A percentile compares a stretch with the other conserved stretches of the same genome.
Conservation (phyloP, 2,888 invertebrate genomes). For the Drosophila borealis region DNA sequence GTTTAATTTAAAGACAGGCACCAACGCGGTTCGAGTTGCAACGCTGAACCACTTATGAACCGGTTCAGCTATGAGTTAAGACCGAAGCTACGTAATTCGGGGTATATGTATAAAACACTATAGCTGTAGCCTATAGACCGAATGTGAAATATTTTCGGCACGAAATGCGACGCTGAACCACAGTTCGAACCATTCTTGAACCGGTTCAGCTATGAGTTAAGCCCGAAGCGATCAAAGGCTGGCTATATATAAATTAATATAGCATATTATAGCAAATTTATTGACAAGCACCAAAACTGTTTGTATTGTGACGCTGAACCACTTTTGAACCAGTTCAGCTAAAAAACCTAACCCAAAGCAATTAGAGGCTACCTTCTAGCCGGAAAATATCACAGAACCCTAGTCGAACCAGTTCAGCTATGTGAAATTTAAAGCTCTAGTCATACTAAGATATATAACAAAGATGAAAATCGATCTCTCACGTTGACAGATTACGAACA, state of each 20-base stretch:
- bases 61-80: neutral
- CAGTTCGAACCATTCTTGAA: neutral
- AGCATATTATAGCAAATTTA: too few relatives aligned
- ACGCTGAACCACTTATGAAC: neutral
- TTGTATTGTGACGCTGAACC: neutral
- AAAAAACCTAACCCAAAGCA: neutral
- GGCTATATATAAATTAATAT: too few relatives aligned
- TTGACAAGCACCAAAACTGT: too few relatives aligned
- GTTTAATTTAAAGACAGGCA: too few relatives aligned
- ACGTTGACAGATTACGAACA: slow-evolving; percentile 9
- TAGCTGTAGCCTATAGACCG: too few relatives aligned
- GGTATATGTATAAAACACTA: too few relatives aligned
- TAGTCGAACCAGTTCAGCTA: neutral
- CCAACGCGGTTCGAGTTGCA: neutral
- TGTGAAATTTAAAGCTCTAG: too few relatives aligned
- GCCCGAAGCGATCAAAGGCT: too few relatives aligned
- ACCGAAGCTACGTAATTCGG: too few relatives aligned
- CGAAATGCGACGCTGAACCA: neutral
- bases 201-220: neutral
- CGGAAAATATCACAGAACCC: neutral
- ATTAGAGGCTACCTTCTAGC: too few relatives aligned
- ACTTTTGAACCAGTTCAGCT: neutral
- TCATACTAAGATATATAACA: too few relatives aligned
- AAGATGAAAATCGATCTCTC: slow-evolving; percentile 6
- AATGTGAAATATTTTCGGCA: too few relatives aligned